Evolutionary conservation across 2,113 vertebrate species (phyloP), one percentile per base, ranked within the genome.

Genomic region (Penelope pileata): DNA sequence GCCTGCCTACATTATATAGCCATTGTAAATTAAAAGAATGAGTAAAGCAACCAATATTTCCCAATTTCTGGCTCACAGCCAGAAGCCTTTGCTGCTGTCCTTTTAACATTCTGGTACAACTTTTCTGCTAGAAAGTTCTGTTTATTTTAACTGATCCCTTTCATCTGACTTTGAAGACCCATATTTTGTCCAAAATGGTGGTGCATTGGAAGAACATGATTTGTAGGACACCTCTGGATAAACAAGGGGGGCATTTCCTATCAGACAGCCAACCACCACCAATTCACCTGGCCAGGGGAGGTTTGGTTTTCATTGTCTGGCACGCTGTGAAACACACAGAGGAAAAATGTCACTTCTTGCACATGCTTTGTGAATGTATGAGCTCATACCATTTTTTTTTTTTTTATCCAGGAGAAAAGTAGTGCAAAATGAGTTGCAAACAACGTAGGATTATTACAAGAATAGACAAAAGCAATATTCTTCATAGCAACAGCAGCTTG

Each of bases 81-180:
- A 45, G 62, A 45, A 83, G 38, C 32, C 36, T 56, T 68, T 45
- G 40, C 15, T 54, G 19, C 19, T 84, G 12, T 21, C 56, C 64
- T 76, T 94, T 36, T 90, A 79, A 83, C 9, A 29, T 54, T 89
- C 72, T 34, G 5, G 4, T 66, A 88, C 66, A 79, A 76, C 53
- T 34, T 6, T 48, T 93, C 93, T 89, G 73, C 62, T 95, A 73
- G 72, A 76, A 91, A 84, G 23, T 74, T 81, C 80, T 82, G 22
- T 86, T 90, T 22, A 22, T 89, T 76, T 67, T 56, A 85, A 77
- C 40, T 43, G 60, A 77, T 64, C n/a, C 30, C 13, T 95, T 91
- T 88, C 29, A 67, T 70, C 51, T 88, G n/a, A 27, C 18, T 88
- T 86, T 90, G 79, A 81, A 70, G 47, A 26, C 19, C 23, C 12